Percentiles rank a stretch among this genome's conserved stretches.
Evolutionary conservation across 2,113 vertebrate genomes (phyloP).

Genomic region (Nothocercus nigrocapillus): DNA sequence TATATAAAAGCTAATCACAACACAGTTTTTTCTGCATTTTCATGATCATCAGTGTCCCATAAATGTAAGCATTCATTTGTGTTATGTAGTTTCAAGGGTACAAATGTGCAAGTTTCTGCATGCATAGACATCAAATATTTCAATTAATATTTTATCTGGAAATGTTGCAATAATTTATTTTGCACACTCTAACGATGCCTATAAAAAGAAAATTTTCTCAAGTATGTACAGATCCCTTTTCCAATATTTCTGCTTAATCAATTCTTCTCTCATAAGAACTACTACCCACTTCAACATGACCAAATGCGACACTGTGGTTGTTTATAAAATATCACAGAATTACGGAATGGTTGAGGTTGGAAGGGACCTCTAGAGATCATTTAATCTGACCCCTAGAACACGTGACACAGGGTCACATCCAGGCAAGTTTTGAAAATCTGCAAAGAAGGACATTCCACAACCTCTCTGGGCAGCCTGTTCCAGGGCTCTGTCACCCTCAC

Average conservation of each 20-base stretch:
- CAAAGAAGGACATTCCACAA: no score
- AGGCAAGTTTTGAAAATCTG: no score
- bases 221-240: background rate
- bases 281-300: fast-evolving
- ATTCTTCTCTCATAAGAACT: background rate
- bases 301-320: background rate
- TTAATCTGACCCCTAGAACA: no score
- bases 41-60: background rate
- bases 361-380: no score
- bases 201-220: background rate
- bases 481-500: no score
- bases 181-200: background rate
- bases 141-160: background rate
- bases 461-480: no score
- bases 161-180: background rate
- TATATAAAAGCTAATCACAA: background rate
- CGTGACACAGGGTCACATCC: no score
- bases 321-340: background rate
- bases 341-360: no score
- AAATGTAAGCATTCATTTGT: background rate
- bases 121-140: background rate
- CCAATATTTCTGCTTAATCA: background rate
- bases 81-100: background rate
- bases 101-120: background rate
- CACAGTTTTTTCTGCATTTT: background rate